Conservation (phyloP, 2,888 invertebrate genomes). For the Electrophaes corylata region DNA sequence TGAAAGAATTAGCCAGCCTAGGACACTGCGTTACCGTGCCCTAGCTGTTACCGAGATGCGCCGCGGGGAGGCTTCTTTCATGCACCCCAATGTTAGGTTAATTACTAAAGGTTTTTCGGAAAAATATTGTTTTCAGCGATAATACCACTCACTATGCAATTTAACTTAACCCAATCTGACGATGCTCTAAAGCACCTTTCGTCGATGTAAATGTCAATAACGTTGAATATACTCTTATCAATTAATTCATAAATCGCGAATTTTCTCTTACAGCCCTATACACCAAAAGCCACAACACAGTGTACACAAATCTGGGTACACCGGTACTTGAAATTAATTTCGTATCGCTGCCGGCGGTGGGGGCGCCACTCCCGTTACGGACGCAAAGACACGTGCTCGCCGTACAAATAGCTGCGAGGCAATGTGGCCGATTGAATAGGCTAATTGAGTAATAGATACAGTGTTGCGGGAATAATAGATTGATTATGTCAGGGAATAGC, state of each 20-base stretch:
- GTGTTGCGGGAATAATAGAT: slow-evolving; percentile 5
- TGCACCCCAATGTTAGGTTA: too few relatives aligned
- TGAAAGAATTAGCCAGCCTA: too few relatives aligned
- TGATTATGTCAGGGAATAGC: background rate
- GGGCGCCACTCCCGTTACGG: slow-evolving; percentile 38
- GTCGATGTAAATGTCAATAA: too few relatives aligned
- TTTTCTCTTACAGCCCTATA: slow-evolving; percentile 50
- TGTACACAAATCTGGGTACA: slow-evolving; percentile 73
- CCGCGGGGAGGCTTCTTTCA: too few relatives aligned
- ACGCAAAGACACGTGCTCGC: slow-evolving; percentile 63
- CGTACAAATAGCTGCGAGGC: slow-evolving; percentile 33
- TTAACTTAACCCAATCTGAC: too few relatives aligned
- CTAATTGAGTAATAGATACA: slow-evolving; percentile 36
- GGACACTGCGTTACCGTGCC: too few relatives aligned
- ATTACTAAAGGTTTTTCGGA: too few relatives aligned
- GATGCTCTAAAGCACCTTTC: too few relatives aligned
- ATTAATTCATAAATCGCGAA: background rate
- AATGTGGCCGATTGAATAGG: slow-evolving; percentile 35
- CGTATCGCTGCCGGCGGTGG: slow-evolving; percentile 64
- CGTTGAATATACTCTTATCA: background rate
- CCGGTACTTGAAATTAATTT: slow-evolving; percentile 79
- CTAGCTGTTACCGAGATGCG: too few relatives aligned
- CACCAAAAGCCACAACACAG: slow-evolving; percentile 47
- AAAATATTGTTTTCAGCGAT: background rate
- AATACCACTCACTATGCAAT: too few relatives aligned